Evolutionary conservation across 2,888 invertebrate species (phyloP).

Genomic region (Nemoura dubitans): DNA sequence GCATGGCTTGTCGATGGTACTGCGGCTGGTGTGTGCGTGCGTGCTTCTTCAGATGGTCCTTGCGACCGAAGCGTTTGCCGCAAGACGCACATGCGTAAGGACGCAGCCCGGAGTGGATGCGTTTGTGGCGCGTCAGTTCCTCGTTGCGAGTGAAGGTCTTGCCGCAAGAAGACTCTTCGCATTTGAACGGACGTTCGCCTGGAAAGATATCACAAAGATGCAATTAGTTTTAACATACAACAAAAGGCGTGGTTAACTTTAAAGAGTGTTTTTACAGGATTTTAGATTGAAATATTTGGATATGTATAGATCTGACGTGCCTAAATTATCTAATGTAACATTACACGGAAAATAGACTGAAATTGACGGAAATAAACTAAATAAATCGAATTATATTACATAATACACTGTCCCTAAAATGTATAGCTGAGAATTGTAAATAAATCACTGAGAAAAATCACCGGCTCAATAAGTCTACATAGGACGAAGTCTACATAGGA

Average conservation of each 20-base stretch:
- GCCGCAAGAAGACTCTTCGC: slow-evolving; percentile 84
- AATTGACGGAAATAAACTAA: no score
- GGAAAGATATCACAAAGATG: no score
- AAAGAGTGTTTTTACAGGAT: background rate
- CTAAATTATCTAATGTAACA: no score
- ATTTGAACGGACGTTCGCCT: slow-evolving; percentile 89
- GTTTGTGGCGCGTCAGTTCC: slow-evolving; percentile 88
- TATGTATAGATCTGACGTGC: no score
- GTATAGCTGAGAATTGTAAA: no score
- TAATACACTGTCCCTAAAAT: no score
- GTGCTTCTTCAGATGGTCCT: slow-evolving; percentile 95
- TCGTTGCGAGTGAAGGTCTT: slow-evolving; percentile 93
- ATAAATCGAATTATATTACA: no score
- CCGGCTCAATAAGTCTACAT: no score
- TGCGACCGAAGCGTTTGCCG: slow-evolving; percentile 91
- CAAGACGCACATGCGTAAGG: slow-evolving; percentile 89
- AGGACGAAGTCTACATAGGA: no score
- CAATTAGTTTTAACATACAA: no score
- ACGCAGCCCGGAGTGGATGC: slow-evolving; percentile 87
- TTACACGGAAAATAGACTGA: no score
- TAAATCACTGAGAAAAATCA: no score
- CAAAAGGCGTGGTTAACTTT: background rate
- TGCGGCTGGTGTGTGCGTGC: slow-evolving; percentile 75
- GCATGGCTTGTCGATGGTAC: slow-evolving; percentile 24
- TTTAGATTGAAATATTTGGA: background rate